Evolutionary conservation across 2,888 invertebrate species (phyloP).

Genomic region (Dasysyrphus tricinctus): DNA sequence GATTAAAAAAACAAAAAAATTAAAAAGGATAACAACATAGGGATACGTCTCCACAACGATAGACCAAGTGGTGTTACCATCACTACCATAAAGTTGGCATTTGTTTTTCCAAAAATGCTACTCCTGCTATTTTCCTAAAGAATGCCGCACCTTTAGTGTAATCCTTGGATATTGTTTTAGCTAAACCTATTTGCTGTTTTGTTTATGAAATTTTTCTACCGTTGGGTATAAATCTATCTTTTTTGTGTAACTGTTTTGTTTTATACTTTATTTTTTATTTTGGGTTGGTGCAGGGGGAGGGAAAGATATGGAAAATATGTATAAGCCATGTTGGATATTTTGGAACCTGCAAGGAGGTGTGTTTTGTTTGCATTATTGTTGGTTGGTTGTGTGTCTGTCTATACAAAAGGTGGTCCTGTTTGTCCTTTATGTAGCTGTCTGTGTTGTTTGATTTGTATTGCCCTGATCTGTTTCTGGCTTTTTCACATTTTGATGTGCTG

Average conservation of each 20-base stretch:
- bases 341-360: conserved; percentile 19
- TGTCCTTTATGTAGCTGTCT: conserved; percentile 25
- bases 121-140: conserved; percentile 38
- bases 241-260: not conserved
- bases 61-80: conserved; percentile 20
- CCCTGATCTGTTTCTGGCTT: conserved; percentile 30
- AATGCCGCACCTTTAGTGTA: conserved; percentile 58
- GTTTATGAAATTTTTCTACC: conserved; percentile 59
- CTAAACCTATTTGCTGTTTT: conserved; percentile 64
- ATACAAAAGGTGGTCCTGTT: conserved; percentile 15
- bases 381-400: not conserved
- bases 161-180: conserved; percentile 72
- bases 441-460: conserved; percentile 46
- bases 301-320: not conserved
- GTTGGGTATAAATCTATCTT: conserved; percentile 51
- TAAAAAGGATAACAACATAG: conserved; percentile 16
- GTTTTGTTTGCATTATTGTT: conserved; percentile 16
- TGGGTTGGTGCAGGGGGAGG: not conserved
- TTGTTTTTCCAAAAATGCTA: conserved; percentile 7
- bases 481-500: not conserved
- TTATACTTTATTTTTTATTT: not conserved
- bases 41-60: conserved; percentile 38
- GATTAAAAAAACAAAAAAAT: conserved; percentile 5
- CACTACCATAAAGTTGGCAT: conserved; percentile 1
- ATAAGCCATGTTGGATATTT: conserved; percentile 8